phyloP scores from a whole-genome alignment of 2,113 vertebrate species.

The Labeo catla region DNA sequence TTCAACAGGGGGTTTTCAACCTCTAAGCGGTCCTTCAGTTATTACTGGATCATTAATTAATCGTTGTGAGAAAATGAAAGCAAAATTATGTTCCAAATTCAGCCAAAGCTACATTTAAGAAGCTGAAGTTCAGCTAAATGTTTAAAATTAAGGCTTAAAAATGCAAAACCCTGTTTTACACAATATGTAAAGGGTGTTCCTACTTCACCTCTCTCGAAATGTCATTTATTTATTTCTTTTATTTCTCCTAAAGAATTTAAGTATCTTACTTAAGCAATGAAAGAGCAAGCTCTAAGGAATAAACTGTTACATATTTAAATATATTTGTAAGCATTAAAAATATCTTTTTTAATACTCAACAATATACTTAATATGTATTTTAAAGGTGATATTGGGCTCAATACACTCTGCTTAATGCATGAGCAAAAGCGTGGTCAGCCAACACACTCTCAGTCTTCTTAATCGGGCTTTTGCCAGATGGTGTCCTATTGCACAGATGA shows the following conservation, averaged over 20 bases:
- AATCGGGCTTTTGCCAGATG: conserved; percentile 44
- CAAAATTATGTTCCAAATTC: background rate
- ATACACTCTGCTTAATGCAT: conserved; percentile 10
- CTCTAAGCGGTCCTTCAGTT: background rate
- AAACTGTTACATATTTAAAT: background rate
- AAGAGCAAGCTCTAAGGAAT: background rate
- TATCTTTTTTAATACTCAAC: background rate
- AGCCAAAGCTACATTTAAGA: too few species aligned
- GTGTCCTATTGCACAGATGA: conserved; percentile 37
- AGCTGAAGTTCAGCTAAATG: too few species aligned
- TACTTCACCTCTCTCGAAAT: background rate
- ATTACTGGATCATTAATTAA: background rate
- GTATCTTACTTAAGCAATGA: background rate
- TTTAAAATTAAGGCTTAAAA: background rate
- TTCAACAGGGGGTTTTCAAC: background rate
- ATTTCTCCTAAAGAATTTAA: background rate
- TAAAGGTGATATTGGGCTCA: conserved; percentile 11
- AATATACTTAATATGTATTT: background rate
- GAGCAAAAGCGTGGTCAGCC: conserved; percentile 15
- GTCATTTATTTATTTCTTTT: background rate
- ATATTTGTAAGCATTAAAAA: too few species aligned
- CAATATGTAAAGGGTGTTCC: background rate
- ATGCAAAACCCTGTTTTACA: background rate
- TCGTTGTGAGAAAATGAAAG: background rate
- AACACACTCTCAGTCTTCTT: conserved; percentile 23